Evolutionary conservation across 2,113 vertebrate genomes (phyloP), one percentile per base, ranked within the genome.

Genomic region (Centrocercus urophasianus): DNA sequence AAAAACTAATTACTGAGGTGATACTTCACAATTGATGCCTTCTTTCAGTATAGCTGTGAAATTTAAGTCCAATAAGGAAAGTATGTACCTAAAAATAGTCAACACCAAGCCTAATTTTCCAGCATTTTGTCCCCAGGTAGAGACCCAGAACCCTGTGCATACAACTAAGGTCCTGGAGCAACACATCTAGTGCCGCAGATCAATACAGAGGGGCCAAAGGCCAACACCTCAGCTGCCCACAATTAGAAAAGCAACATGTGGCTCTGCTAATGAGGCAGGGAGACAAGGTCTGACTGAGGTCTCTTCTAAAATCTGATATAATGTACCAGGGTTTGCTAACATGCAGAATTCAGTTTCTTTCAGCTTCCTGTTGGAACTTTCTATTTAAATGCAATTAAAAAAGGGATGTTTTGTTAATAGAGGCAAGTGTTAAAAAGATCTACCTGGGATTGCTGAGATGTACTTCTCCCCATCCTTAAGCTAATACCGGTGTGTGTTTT

Each of bases 11-110:
- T 88, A 81, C 69, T 71, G 92, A 92, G 69, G 88, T 7, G 36
- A 81, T 88, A 63, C 69, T 95, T 86, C 95, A 95, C 96, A 96
- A 93, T 91, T 95, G 86, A 95, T 95, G 86, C 32, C 38, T 92
- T 74, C 36, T 66, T 93, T 91, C 83, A 78, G 36, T 60, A 67
- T n/a, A 88, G 76, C 73, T 83, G 80, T 78, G 88, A 95, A 83
- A 78, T 90, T 90, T 94, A 88, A 57, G 86, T 83, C 71, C 88
- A 94, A 95, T 93, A 79, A 95, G 89, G 63, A 91, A 94, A 90
- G 86, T 64, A 93, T 92, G 71, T 82, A 78, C 52, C 88, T 96
- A 93, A 96, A 96, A 96, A 95, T 95, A 95, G 89, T 47, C 74
- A 92, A 86, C 30, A 79, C 19, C 30, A 30, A 87, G 61, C 48